Percentiles rank a stretch among this genome's conserved stretches.
Evolutionary conservation across 1,140 invertebrate species (phyloP).

Genomic region (Drosophila sucinea): DNA sequence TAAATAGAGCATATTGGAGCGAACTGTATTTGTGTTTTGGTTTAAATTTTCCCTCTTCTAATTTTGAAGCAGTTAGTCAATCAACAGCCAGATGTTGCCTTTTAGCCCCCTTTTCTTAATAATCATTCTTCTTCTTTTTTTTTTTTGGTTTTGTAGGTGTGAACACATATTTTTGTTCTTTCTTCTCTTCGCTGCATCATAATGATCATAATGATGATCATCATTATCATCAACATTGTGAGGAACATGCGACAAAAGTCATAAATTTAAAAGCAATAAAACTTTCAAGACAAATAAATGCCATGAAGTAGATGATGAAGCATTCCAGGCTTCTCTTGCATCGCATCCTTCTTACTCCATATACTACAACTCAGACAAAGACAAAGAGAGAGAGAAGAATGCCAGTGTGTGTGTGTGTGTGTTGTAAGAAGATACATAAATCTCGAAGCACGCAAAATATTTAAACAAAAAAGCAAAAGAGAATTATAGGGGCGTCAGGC

Average conservation of each 20-base stretch:
- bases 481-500: constrained; percentile 32
- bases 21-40: too few relatives aligned
- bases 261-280: constrained; percentile 82
- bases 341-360: constrained; percentile 1
- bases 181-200: constrained; percentile 11
- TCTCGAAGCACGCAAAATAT: constrained; percentile 75
- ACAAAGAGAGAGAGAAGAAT: not conserved
- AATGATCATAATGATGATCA: constrained; percentile 16
- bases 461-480: constrained; percentile 50
- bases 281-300: constrained; percentile 82
- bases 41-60: too few relatives aligned
- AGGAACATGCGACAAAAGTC: constrained; percentile 55
- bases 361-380: constrained; percentile 14
- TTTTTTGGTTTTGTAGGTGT: constrained; percentile 70
- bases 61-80: constrained; percentile 40
- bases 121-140: constrained; percentile 25
- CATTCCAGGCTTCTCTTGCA: constrained; percentile 41
- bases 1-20: too few relatives aligned
- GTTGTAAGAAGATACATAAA: constrained; percentile 62
- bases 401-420: not conserved
- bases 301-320: constrained; percentile 51
- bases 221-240: constrained; percentile 35
- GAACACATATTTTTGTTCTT: constrained; percentile 49
- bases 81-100: constrained; percentile 45
- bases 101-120: constrained; percentile 21